Conservation (phyloP, 2,113 vertebrate genomes). For the Zosterops hypoxanthus region DNA sequence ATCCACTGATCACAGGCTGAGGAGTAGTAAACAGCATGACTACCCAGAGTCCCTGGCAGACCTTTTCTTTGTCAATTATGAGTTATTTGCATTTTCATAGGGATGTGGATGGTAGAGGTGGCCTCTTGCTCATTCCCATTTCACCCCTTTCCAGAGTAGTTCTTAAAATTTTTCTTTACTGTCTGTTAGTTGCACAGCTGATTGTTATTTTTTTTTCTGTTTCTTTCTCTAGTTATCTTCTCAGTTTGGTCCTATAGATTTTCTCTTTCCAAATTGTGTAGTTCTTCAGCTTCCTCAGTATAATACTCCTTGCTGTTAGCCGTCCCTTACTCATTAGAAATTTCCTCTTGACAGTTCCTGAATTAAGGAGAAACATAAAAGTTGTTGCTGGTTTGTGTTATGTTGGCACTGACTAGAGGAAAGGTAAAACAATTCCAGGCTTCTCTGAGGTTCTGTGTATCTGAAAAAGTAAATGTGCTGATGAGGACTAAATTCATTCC, state of each 20-base stretch:
- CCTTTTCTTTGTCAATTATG: neutral
- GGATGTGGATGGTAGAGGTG: neutral
- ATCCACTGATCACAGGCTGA: neutral
- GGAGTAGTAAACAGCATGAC: neutral
- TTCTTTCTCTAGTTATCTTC: neutral
- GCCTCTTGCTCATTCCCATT: neutral
- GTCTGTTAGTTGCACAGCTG: neutral
- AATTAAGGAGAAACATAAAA: neutral
- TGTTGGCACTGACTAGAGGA: neutral
- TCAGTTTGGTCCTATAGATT: neutral
- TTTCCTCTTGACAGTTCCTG: neutral
- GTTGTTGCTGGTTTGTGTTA: neutral
- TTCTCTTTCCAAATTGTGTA: neutral
- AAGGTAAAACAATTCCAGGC: neutral
- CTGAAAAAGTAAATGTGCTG: neutral
- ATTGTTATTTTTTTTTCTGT: neutral
- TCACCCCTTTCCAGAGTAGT: neutral
- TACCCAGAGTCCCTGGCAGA: neutral
- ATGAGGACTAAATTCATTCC: neutral
- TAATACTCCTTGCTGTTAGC: neutral
- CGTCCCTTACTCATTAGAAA: neutral
- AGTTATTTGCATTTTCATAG: neutral
- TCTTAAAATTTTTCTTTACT: neutral
- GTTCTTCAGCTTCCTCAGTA: neutral
- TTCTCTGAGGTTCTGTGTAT: neutral